Evolutionary conservation across 2,797 vertebrate species (phyloP).

Genomic region (Mallotus villosus): DNA sequence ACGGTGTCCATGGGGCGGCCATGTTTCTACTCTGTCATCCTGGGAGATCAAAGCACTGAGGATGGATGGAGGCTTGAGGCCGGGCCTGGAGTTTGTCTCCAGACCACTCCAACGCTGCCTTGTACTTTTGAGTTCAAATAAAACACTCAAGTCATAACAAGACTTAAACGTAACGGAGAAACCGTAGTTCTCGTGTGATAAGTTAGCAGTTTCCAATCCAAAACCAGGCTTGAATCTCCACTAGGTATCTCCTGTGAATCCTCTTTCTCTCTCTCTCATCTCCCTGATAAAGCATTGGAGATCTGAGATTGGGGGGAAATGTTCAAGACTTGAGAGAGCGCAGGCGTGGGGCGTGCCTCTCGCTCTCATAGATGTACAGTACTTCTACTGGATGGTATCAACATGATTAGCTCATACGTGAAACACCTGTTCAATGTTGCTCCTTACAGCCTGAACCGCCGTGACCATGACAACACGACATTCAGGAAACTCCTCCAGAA

Average conservation of each 20-base stretch:
- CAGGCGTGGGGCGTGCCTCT: background rate
- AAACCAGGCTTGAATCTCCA: conserved; percentile 33
- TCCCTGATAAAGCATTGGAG: background rate
- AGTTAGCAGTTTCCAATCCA: conserved; percentile 34
- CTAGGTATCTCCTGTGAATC: conserved; percentile 18
- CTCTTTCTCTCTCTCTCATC: background rate
- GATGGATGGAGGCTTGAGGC: conserved; percentile 15
- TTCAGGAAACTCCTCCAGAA: conserved; percentile 43
- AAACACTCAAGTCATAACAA: conserved; percentile 44
- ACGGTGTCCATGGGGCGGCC: conserved; percentile 43
- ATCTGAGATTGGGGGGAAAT: background rate
- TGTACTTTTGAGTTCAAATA: conserved; percentile 36
- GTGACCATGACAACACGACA: conserved; percentile 54
- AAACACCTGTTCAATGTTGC: conserved; percentile 57
- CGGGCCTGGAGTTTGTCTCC: conserved; percentile 39
- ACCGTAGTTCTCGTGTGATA: conserved; percentile 37
- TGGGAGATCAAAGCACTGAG: conserved; percentile 11
- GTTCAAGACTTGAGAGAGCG: background rate
- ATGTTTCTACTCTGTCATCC: background rate
- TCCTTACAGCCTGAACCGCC: conserved; percentile 41
- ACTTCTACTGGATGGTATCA: conserved; percentile 27
- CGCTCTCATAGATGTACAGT: background rate
- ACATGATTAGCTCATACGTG: conserved; percentile 56
- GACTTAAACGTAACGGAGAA: conserved; percentile 41
- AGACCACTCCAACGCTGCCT: conserved; percentile 38